phyloP scores from a whole-genome alignment of 2,113 vertebrate species.

The Perca fluviatilis region DNA sequence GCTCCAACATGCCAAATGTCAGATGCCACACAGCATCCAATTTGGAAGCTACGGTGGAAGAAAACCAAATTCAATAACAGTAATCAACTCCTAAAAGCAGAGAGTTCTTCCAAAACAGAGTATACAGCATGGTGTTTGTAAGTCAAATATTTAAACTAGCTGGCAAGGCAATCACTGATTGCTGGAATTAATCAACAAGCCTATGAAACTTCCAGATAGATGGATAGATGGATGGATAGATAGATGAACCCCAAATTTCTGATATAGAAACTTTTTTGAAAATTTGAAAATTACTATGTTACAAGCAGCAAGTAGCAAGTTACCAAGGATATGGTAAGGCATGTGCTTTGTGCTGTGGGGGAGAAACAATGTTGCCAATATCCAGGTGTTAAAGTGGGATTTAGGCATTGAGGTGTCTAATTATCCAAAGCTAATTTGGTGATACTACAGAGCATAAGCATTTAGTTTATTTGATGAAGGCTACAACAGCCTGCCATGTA shows the following conservation, averaged over 20 bases:
- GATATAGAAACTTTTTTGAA: too few species aligned
- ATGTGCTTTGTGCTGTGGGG: conserved; percentile 6
- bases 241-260: too few species aligned
- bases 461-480: conserved; percentile 6
- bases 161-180: conserved; percentile 32
- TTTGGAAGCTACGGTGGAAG: background rate
- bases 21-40: background rate
- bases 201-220: conserved; percentile 25
- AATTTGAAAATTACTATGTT: too few species aligned
- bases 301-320: too few species aligned
- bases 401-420: conserved; percentile 44
- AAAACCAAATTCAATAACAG: background rate
- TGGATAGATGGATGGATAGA: too few species aligned
- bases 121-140: background rate
- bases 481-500: background rate
- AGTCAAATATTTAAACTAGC: conserved; percentile 11
- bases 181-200: conserved; percentile 40
- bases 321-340: too few species aligned
- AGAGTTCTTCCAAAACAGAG: background rate
- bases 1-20: background rate
- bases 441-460: background rate
- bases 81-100: background rate
- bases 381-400: conserved; percentile 25
- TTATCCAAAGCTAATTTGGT: conserved; percentile 35
- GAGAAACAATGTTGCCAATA: conserved; percentile 27